Conservation (phyloP, 2,113 vertebrate species). For the Phyllostomus hastatus region DNA sequence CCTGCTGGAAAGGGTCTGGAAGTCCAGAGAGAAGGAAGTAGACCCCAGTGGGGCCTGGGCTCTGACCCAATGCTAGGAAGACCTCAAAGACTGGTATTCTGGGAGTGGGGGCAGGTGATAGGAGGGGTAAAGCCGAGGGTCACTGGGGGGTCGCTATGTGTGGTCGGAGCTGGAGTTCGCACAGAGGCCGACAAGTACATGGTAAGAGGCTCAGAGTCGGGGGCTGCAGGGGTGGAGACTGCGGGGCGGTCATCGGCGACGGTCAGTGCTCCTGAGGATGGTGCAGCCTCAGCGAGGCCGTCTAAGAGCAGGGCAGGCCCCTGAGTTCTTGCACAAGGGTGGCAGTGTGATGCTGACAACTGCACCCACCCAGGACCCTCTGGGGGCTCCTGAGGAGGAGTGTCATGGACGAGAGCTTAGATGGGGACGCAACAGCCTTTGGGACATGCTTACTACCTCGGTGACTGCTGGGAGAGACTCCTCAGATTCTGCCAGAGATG, state of each 20-base stretch:
- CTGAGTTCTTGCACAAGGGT: conserved; percentile 73
- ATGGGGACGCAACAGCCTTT: conserved; percentile 68
- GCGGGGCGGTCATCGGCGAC: neutral
- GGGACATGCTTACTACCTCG: conserved; percentile 73
- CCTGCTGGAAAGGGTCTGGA: neutral
- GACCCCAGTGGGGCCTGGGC: neutral
- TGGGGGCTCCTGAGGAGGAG: conserved; percentile 78
- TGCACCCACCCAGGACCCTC: conserved; percentile 65
- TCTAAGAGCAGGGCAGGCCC: conserved; percentile 65
- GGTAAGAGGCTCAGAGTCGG: neutral
- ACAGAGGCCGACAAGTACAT: neutral
- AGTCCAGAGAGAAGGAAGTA: neutral
- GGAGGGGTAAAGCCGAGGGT: neutral
- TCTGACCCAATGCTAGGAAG: neutral
- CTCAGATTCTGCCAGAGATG: conserved; percentile 73
- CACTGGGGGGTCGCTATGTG: neutral
- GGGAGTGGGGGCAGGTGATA: neutral
- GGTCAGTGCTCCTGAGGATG: neutral
- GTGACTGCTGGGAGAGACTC: conserved; percentile 78
- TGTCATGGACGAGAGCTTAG: conserved; percentile 75
- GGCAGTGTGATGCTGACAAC: neutral
- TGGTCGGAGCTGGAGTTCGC: neutral
- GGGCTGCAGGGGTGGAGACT: neutral
- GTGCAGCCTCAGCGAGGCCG: conserved; percentile 46
- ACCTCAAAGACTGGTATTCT: neutral